These are phyloP conservation scores for Lepetodrilus schrolli DNA, from an alignment of 2,888 invertebrate genomes.

Conservation along the genomic window DNA sequence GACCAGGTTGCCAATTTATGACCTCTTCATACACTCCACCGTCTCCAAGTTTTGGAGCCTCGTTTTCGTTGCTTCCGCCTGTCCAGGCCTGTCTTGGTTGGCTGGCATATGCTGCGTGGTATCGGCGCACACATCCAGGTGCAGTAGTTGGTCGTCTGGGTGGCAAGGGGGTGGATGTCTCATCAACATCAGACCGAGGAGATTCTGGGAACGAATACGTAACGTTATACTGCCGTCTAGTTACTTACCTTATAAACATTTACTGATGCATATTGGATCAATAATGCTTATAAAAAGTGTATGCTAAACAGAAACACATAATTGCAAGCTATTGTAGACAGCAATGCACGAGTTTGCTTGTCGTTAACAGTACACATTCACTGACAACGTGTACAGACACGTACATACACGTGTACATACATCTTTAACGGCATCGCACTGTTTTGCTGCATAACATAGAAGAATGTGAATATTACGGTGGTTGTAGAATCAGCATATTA, in stretches of 20 bases:
- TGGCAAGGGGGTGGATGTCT: slow-evolving; percentile 30
- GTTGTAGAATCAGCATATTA: too few species aligned
- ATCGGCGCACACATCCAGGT: slow-evolving; percentile 36
- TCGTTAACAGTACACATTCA: too few species aligned
- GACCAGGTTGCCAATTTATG: neutral
- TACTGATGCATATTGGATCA: neutral
- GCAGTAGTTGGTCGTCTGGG: slow-evolving; percentile 47
- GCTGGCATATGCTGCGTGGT: neutral
- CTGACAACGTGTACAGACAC: too few species aligned
- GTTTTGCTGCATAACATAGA: too few species aligned
- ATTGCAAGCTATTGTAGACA: too few species aligned
- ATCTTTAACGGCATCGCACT: too few species aligned
- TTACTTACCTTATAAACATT: too few species aligned
- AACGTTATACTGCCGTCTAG: too few species aligned
- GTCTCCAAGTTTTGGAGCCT: neutral
- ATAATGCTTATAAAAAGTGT: neutral
- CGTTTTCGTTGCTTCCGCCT: neutral
- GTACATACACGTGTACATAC: too few species aligned
- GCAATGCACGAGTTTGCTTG: too few species aligned
- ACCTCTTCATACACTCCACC: neutral
- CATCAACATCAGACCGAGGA: slow-evolving; percentile 52
- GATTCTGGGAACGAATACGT: slow-evolving; percentile 56
- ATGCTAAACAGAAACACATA: neutral
- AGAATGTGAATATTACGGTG: too few species aligned
- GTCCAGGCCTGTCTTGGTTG: slow-evolving; percentile 31